Evolutionary conservation across 2,888 invertebrate species (phyloP), one percentile per base, ranked within the genome.

Genomic region (Oligia latruncula): DNA sequence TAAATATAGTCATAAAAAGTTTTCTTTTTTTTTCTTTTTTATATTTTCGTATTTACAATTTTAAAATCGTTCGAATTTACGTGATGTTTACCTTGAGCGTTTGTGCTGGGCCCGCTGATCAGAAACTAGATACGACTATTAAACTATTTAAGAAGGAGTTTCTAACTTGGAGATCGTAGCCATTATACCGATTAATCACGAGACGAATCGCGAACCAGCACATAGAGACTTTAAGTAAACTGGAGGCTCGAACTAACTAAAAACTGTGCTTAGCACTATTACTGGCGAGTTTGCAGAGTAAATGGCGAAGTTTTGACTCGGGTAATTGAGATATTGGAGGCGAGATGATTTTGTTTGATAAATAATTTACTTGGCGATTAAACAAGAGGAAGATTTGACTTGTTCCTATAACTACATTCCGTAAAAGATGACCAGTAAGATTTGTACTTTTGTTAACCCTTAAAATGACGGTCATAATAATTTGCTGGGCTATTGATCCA

Each of bases 121-220:
- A 35, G 29, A 55, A 72, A 72, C 68, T 58, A 65, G 65, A 73
- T 17, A 49, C 20, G 1, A 68, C 52, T 60, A 11, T 35, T 52
- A 13, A 81, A 85, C 72, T 77, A 79, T 82, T 83, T 67, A 80
- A 81, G 71, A 66, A 65, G 49, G 17, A 72, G 71, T 79, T 86
- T 52, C 29, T 46, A 78, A 78, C 70, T 84, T 77, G 20, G n/a
- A 81, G 43, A 84, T 78, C 62, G 20, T 23, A 74, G 43, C 74
- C n/a, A 84, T 87, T 86, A 82, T 75, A 79, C n/a, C 58, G 65
- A 68, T 74, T 79, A 81, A 80, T 84, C 79, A 86, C 64, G 46
- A 67, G 85, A 73, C 11, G 66, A 78, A 71, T 77, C 65, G 35
- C 5, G 40, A 79, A 64, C 66, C 40, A 66, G 75, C 67, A 67